Evolutionary conservation across 1,140 invertebrate genomes (phyloP), one percentile per base, ranked within the genome.

Genomic region (Drosophila takahashii): DNA sequence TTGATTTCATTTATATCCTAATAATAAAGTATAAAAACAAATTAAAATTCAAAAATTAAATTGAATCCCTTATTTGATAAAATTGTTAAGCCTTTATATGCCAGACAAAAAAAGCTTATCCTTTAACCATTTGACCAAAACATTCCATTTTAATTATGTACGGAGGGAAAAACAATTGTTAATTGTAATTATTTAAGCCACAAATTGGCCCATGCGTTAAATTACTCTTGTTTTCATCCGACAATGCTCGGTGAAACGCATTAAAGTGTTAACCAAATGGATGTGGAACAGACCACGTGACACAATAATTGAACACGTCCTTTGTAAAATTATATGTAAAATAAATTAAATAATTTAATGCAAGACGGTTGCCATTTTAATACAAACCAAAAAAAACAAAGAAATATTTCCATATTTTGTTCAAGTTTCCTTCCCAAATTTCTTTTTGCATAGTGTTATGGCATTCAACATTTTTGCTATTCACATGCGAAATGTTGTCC

Each of bases 131-230:
- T 50, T 36, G 26, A 47, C 26, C 13, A 13, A 13, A 32, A 27
- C 37, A 59, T 59, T 59, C 50, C 13, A 59, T 71, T 59, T 54
- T 27, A 69, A 47, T 69, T 47, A 36, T 69, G 34, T 1, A 44
- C 16, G 27, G 2, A 1, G 8, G n/a, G 26, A 57, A 54, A 70
- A 39, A 34, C 65, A 37, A 57, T 48, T 57, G 51, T 70, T 70
- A 70, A 70, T 70, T 47, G 64, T 70, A 70, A 70, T 70, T 70
- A 39, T 69, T 70, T 0, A 29, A 70, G 34, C 67, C 67, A 48
- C 67, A 57, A 70, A 70, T 57, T 70, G 66, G 50, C 65, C 65
- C 11, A 32, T 39, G 64, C 27, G 27, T 70, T 70, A 48, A 70
- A 70, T 69, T 47, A 44, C 29, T 37, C n/a, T 37, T 22, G 15